Percentiles rank a stretch among this genome's conserved stretches.
phyloP scores from a whole-genome alignment of 2,888 invertebrate genomes.

The Oasisia sp. region DNA sequence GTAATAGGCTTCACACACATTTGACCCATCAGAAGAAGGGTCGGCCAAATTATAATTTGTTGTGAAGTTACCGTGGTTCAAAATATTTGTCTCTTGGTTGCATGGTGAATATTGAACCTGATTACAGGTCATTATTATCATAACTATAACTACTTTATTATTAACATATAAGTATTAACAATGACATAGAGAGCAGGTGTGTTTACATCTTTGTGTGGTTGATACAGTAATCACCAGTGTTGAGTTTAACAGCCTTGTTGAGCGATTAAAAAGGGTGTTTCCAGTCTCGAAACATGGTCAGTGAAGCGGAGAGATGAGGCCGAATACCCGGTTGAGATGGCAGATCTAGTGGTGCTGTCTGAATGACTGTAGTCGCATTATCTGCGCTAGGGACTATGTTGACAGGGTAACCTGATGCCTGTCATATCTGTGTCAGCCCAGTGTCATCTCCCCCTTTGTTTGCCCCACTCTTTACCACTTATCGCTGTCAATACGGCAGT shows the following conservation, averaged over 20 bases:
- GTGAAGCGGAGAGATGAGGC: neutral
- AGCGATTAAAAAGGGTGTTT: neutral
- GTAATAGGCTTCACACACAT: too few relatives aligned
- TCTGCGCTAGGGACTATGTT: neutral
- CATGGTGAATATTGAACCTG: too few relatives aligned
- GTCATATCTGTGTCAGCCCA: neutral
- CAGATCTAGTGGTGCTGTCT: neutral
- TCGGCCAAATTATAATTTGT: too few relatives aligned
- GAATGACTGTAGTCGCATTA: neutral
- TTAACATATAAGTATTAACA: neutral
- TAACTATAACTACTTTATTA: too few relatives aligned
- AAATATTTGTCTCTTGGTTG: too few relatives aligned
- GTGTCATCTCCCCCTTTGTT: neutral
- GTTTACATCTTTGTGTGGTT: neutral
- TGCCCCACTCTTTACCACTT: neutral
- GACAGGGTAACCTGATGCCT: neutral
- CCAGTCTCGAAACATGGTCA: neutral
- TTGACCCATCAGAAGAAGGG: too few relatives aligned
- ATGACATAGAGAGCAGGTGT: neutral
- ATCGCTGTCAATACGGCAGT: neutral
- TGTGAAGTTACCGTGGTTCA: too few relatives aligned
- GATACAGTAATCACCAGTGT: neutral
- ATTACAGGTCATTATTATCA: too few relatives aligned
- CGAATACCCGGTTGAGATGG: neutral
- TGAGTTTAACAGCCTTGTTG: neutral